Evolutionary conservation across 2,888 invertebrate species (phyloP), one percentile per base, ranked within the genome.

Genomic region (Fragum whitleyi): DNA sequence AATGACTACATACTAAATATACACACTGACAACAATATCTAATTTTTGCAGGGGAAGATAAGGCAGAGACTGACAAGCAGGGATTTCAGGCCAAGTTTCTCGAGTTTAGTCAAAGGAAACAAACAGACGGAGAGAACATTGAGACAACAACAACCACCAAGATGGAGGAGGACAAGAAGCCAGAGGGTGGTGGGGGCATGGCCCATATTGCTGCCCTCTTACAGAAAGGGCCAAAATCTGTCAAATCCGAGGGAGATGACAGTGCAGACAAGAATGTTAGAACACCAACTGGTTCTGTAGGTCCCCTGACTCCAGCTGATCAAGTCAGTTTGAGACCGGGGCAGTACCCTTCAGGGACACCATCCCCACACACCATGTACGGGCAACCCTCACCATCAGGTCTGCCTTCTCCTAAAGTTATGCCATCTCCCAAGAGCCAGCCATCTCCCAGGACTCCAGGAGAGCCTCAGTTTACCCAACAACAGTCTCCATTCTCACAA

Each of bases 1-100:
- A n/a, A n/a, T n/a, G n/a, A n/a, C n/a, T n/a, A n/a, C n/a, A n/a
- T n/a, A n/a, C n/a, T n/a, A n/a, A n/a, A n/a, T n/a, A n/a, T n/a
- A n/a, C n/a, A n/a, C n/a, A n/a, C n/a, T n/a, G n/a, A n/a, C n/a
- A n/a, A n/a, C n/a, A n/a, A n/a, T n/a, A n/a, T n/a, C n/a, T n/a
- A n/a, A n/a, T n/a, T n/a, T n/a, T n/a, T n/a, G n/a, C 32, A 78
- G 77, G 74, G 23, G 83, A 83, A 93, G 95, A 97, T 80, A 97
- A 97, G 82, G 97, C 97, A 87, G 96, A 96, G 69, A 96, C 96
- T 85, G 96, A 96, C 77, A 87, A 85, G 71, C 74, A 72, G 28
- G 79, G 77, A 21, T 93, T 93, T 79, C 93, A 94, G 83, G 89
- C 93, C 0, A 92, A 94, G 83, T 94, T 94, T 77, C 83, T 93